Evolutionary conservation across 2,888 invertebrate species (phyloP), one percentile per base, ranked within the genome.

Genomic region (Mylabris sibirica): DNA sequence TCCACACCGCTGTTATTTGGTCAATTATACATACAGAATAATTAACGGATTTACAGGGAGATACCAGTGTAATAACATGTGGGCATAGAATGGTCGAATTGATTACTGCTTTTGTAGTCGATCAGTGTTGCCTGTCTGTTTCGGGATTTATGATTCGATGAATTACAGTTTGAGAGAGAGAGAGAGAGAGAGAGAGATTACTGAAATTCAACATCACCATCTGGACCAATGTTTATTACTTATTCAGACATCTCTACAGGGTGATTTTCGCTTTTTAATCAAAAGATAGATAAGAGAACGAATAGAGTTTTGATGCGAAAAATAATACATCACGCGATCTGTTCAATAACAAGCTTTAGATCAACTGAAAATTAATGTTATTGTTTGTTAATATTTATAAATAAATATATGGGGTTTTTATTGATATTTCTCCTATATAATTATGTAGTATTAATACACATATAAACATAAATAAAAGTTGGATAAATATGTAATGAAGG

Each of bases 101-200:
- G 81, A 82, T 82, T 82, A 80, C 77, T 71, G 79, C 79, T 79
- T 80, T 81, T 80, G 80, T 78, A 78, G 76, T 78, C 79, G 79
- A 80, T 80, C 78, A 77, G 78, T 79, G 78, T 80, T 79, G 76
- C 76, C 75, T 76, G 78, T 77, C 77, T 73, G 75, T 67, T 69
- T 62, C 65, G 72, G 74, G 75, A 76, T 77, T 76, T 78, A 77
- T 77, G 73, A 73, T 69, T 67, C 70, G 67, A 69, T 74, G 70
- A 75, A 76, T 76, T 76, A 72, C 4, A 57, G 8, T 30, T 8
- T 0, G 14, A 57, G 57, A 24, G 12, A 14, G 57, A 57, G 20
- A 49, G 49, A 49, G 20, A 49, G 6, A 49, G 20, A 14, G 30
- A 24, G 53, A 68, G 63, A 70, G 68, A 68, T 3, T n/a, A n/a